Conservation (phyloP, 1,140 invertebrate genomes). For the Diploscapter pachys region DNA sequence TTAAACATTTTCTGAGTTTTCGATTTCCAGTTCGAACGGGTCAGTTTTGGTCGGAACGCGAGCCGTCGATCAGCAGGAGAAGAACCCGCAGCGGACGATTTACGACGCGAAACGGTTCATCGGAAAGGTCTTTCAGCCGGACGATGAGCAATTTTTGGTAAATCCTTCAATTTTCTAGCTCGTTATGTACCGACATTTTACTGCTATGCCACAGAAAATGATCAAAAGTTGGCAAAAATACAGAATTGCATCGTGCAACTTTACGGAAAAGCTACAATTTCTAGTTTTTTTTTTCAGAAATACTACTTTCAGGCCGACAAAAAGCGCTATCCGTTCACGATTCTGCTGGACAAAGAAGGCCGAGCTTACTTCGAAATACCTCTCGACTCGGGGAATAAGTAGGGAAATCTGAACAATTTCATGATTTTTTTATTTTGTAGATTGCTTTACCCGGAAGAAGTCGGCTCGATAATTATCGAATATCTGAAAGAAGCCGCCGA, state of each 20-base stretch:
- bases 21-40: slow-evolving; percentile 49
- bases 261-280: not conserved
- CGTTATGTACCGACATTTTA: no score
- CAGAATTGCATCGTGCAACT: slow-evolving; percentile 3
- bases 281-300: slow-evolving; percentile 13
- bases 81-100: slow-evolving; percentile 63
- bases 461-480: slow-evolving; percentile 52
- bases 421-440: slow-evolving; percentile 38
- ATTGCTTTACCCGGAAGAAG: slow-evolving; percentile 49
- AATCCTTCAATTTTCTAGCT: not conserved
- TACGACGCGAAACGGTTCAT: slow-evolving; percentile 66
- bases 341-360: slow-evolving; percentile 48
- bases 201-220: no score
- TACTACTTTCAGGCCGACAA: slow-evolving; percentile 46
- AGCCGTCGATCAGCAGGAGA: slow-evolving; percentile 62
- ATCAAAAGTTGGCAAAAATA: not conserved
- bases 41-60: slow-evolving; percentile 61
- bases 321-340: slow-evolving; percentile 53
- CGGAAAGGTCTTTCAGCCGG: slow-evolving; percentile 60
- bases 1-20: slow-evolving; percentile 2
- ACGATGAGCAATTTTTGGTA: slow-evolving; percentile 59
- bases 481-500: slow-evolving; percentile 49
- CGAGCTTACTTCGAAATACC: slow-evolving; percentile 52
- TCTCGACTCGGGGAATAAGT: slow-evolving; percentile 26
- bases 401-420: slow-evolving; percentile 8